phyloP scores from a whole-genome alignment of 1,140 invertebrate species.

The Brachionus rubens region DNA sequence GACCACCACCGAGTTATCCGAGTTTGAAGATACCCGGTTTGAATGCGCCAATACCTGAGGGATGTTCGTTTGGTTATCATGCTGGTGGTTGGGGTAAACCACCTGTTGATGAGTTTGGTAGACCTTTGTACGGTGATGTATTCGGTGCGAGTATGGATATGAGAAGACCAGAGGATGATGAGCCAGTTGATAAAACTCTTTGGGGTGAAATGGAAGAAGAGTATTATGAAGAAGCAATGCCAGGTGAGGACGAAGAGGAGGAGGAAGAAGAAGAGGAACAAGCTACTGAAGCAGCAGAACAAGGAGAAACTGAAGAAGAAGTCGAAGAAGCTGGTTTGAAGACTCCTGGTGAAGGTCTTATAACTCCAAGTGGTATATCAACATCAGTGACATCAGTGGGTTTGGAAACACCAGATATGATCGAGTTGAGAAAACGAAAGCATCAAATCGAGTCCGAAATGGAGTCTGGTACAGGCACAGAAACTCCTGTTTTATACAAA shows the following conservation, averaged over 20 bases:
- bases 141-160: slow-evolving; percentile 69
- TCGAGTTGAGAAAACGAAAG: slow-evolving; percentile 92
- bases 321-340: slow-evolving; percentile 16
- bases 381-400: slow-evolving; percentile 72
- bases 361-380: slow-evolving; percentile 86
- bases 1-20: slow-evolving; percentile 97
- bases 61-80: slow-evolving; percentile 97
- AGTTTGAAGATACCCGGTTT: slow-evolving; percentile 92
- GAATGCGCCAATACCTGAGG: slow-evolving; percentile 62
- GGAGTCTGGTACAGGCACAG: slow-evolving; percentile 67
- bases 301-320: neutral
- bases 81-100: slow-evolving; percentile 96
- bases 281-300: neutral
- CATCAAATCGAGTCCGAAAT: slow-evolving; percentile 81
- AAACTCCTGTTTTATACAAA: slow-evolving; percentile 70
- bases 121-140: slow-evolving; percentile 97
- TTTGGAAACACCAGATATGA: slow-evolving; percentile 94
- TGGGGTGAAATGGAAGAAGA: slow-evolving; percentile 97
- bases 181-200: slow-evolving; percentile 65
- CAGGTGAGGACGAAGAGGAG: slow-evolving; percentile 56
- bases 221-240: slow-evolving; percentile 67
- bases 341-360: slow-evolving; percentile 63
- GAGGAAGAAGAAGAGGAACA: slow-evolving; percentile 55
- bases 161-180: slow-evolving; percentile 69
- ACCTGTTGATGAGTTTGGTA: slow-evolving; percentile 96